Percentiles rank a stretch among this genome's conserved stretches.
Evolutionary conservation across 1,140 invertebrate genomes (phyloP).

Genomic region (Chlorops oryzae): DNA sequence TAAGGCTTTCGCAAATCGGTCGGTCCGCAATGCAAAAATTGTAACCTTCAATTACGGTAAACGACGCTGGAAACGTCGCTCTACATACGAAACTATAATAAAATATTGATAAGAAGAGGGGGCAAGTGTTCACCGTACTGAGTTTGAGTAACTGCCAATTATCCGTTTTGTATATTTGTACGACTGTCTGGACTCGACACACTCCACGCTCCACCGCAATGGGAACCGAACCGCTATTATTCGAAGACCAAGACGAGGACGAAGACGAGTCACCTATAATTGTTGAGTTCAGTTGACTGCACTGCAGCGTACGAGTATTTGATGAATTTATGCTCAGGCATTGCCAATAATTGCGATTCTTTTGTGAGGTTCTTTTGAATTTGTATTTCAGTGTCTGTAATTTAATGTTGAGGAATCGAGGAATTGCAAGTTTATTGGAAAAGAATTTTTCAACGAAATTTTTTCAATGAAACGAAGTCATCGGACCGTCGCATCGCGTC

Average conservation of each 20-base stretch:
- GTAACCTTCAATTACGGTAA: not conserved
- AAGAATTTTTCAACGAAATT: too few relatives aligned
- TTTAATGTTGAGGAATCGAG: not conserved
- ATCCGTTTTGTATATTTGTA: conserved; percentile 9
- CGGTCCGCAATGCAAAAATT: not conserved
- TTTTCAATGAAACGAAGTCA: too few relatives aligned
- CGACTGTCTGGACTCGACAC: too few relatives aligned
- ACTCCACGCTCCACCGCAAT: not conserved
- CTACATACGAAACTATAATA: too few relatives aligned
- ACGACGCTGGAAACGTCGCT: not conserved
- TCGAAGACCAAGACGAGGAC: not conserved
- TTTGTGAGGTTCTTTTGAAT: conserved; percentile 1
- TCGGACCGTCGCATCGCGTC: too few relatives aligned
- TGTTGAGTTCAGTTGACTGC: conserved; percentile 6
- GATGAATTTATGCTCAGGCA: conserved; percentile 12
- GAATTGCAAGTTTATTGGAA: not conserved
- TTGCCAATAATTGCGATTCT: conserved; percentile 4
- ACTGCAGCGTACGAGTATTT: too few relatives aligned
- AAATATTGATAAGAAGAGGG: too few relatives aligned
- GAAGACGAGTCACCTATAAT: not conserved
- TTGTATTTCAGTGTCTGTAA: conserved; percentile 2
- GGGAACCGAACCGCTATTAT: not conserved
- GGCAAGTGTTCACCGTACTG: too few relatives aligned
- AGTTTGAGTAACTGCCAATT: conserved; percentile 11
- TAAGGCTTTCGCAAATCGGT: not conserved